A percentile compares a stretch with the other conserved stretches of the same genome.
These are phyloP conservation scores for Harpagoxenus sublaevis DNA, from an alignment of 2,888 invertebrate genomes.

Conservation along the genomic window DNA sequence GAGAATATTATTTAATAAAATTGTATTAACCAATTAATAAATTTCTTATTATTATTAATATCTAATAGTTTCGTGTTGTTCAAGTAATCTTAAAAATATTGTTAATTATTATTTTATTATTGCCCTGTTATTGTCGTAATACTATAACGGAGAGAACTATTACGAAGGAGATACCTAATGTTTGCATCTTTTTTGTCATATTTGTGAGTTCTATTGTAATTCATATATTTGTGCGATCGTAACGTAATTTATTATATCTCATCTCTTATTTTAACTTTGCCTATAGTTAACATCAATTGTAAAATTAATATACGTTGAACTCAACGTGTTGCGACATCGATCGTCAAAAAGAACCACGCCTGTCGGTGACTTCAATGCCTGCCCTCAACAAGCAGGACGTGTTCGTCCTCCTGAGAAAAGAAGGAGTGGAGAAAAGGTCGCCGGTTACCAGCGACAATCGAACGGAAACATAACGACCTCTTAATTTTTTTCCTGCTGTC, in stretches of 20 bases:
- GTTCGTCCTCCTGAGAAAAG: background rate
- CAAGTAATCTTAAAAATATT: background rate
- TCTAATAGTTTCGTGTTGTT: background rate
- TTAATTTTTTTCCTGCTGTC: slow-evolving; percentile 40
- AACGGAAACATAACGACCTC: slow-evolving; percentile 27
- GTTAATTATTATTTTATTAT: background rate
- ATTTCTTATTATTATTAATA: background rate
- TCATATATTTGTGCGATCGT: background rate
- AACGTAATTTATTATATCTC: background rate
- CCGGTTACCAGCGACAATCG: slow-evolving; percentile 13
- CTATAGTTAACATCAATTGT: background rate
- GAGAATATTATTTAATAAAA: background rate
- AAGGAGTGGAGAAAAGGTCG: background rate
- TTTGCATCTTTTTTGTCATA: background rate
- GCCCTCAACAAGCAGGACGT: slow-evolving; percentile 9
- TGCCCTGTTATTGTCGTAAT: background rate
- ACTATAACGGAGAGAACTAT: background rate
- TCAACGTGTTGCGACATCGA: background rate
- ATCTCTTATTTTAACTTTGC: background rate
- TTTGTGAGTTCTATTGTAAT: background rate
- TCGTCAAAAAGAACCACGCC: slow-evolving; percentile 9
- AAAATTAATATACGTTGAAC: background rate
- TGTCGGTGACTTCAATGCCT: slow-evolving; percentile 45
- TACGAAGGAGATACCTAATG: background rate
- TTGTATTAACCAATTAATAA: background rate